Base-by-base conservation (phyloP, 92 coral and sea anemone species). In the Micromussa lordhowensis region DNA sequence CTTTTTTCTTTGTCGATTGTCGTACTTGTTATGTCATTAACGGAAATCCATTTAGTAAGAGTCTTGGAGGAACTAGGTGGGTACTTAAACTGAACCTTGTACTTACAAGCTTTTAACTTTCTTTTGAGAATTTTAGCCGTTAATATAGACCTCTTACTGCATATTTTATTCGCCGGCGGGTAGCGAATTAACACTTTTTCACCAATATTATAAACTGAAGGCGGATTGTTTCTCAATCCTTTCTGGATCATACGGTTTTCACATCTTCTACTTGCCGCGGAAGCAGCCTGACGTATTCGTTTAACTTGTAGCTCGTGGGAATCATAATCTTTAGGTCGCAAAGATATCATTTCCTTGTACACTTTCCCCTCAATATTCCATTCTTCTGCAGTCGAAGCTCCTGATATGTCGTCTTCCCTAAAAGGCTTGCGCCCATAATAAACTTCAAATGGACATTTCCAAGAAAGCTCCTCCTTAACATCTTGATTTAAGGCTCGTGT, bases 401-500 rank as follows among this genome's bases (percentile, higher is more conserved):
- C 75, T 35, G 81, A 32, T n/a, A 54, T 0, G 12, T 16, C 29
- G 28, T 4, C 40, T 72, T 30, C 35, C 58, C 78, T 77, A 48
- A 58, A 72, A 35, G 88, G 55, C 24, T 90, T 90, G 49, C 90
- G 81, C 32, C 83, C 93, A 75, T 80, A 82, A 69, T 86, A 91
- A 61, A 86, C 88, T 53, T 91, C 90, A 76, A 91, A 91, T 17
- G 91, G 55, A 74, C 77, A 86, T 55, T 91, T 91, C 88, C 93
- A 91, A 21, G 86, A 38, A 14, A 90, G 87, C 51, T 86, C 93
- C 79, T 90, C 87, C 63, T 81, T 66, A 44, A 73, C 78, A n/a
- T 90, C 93, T 38, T 78, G 74, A 48, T 86, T 90, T 64, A 90
- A 51, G 16, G 93, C 71, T 81, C 78, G 81, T 22, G 87, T 79